Evolutionary conservation across 1,140 invertebrate genomes (phyloP).

Genomic region (Zophobas morio): DNA sequence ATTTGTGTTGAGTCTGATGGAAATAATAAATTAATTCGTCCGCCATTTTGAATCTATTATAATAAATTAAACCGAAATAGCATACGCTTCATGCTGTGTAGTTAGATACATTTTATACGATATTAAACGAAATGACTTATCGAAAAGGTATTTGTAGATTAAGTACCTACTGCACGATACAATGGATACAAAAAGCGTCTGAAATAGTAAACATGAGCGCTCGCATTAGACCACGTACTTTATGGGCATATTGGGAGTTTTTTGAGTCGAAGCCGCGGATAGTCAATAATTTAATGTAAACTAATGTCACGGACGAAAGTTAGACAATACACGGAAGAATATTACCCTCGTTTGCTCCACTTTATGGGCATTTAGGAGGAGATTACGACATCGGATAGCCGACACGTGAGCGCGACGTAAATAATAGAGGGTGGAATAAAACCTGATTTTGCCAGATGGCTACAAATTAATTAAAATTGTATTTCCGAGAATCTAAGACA

Average conservation of each 20-base stretch:
- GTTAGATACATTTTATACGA: too few relatives aligned
- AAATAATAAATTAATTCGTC: slow-evolving; percentile 1
- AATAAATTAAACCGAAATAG: background rate
- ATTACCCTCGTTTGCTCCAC: background rate
- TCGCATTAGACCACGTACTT: background rate
- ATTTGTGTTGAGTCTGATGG: background rate
- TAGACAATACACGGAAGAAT: slow-evolving; percentile 5
- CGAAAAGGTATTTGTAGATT: too few relatives aligned
- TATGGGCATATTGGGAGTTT: background rate
- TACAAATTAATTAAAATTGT: too few relatives aligned
- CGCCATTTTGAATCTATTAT: slow-evolving; percentile 4
- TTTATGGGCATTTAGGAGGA: slow-evolving; percentile 3
- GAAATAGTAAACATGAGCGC: too few relatives aligned
- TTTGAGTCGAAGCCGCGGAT: background rate
- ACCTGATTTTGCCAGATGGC: background rate
- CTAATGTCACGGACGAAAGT: slow-evolving; percentile 11
- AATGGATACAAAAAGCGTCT: background rate
- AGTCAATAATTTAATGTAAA: slow-evolving; percentile 20
- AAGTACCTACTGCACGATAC: background rate
- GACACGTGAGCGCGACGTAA: background rate
- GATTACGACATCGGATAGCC: background rate
- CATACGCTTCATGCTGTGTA: too few relatives aligned
- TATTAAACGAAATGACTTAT: too few relatives aligned
- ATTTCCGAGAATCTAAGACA: too few relatives aligned
- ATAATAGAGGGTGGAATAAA: background rate